Evolutionary conservation across 2,888 invertebrate genomes (phyloP).

Genomic region (Caenorhabditis sulstoni): DNA sequence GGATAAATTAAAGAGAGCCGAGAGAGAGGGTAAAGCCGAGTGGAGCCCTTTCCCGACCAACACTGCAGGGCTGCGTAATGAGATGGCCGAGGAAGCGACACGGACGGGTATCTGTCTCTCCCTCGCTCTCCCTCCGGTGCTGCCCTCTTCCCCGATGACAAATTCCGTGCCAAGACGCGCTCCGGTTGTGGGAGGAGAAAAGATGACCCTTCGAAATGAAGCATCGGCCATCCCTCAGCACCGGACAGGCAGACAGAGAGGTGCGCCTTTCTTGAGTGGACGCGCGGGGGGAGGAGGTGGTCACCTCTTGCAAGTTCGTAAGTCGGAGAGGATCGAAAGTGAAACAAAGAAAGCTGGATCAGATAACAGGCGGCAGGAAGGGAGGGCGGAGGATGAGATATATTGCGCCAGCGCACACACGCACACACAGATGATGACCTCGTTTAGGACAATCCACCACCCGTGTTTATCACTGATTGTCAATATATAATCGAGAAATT

Average conservation of each 20-base stretch:
- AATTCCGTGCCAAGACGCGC: conserved; percentile 15
- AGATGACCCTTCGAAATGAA: too few relatives aligned
- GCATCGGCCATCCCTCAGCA: too few relatives aligned
- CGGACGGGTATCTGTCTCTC: conserved; percentile 4
- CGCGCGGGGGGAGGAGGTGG: too few relatives aligned
- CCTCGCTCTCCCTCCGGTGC: conserved; percentile 2
- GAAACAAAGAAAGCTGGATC: conserved; percentile 56
- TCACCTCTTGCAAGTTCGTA: conserved; percentile 12
- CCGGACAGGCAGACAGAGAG: too few relatives aligned
- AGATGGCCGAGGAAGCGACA: conserved; percentile 38
- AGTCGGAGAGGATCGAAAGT: conserved; percentile 41
- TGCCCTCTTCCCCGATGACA: conserved; percentile 16
- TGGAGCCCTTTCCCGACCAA: conserved; percentile 32
- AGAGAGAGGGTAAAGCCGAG: conserved; percentile 34
- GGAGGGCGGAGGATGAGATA: conserved; percentile 16
- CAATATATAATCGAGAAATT: conserved; percentile 13
- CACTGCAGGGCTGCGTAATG: conserved; percentile 36
- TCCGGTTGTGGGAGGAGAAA: too few relatives aligned
- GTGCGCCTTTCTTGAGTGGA: too few relatives aligned
- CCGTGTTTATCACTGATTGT: conserved; percentile 32
- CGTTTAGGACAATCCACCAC: conserved; percentile 41
- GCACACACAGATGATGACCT: conserved; percentile 55
- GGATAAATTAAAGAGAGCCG: conserved; percentile 56
- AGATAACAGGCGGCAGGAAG: conserved; percentile 42
- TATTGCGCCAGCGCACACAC: conserved; percentile 28